Evolutionary conservation across 2,888 invertebrate genomes (phyloP).

Genomic region (Lasius fuliginosus): DNA sequence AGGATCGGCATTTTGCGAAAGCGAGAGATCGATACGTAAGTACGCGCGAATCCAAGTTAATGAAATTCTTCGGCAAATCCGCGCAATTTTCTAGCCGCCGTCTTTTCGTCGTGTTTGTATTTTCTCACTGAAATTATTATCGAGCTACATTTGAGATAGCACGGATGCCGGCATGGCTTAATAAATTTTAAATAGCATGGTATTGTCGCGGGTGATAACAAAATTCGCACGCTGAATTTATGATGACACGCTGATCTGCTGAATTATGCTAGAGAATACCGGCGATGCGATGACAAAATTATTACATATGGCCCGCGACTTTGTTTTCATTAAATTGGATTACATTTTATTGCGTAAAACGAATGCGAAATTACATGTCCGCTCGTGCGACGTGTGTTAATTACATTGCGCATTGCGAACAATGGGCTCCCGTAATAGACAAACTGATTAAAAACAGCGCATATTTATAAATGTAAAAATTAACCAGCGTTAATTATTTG

Average conservation of each 20-base stretch:
- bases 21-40: slow-evolving; percentile 21
- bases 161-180: slow-evolving; percentile 14
- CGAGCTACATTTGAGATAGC: neutral
- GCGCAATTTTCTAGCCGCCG: neutral
- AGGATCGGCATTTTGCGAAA: slow-evolving; percentile 10
- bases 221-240: slow-evolving; percentile 33
- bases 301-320: slow-evolving; percentile 44
- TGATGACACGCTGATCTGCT: slow-evolving; percentile 48
- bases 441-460: slow-evolving; percentile 49
- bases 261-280: slow-evolving; percentile 14
- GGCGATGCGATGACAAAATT: slow-evolving; percentile 48
- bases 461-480: slow-evolving; percentile 50
- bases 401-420: slow-evolving; percentile 45
- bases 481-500: slow-evolving; percentile 46
- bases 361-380: slow-evolving; percentile 50
- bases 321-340: slow-evolving; percentile 57
- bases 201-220: slow-evolving; percentile 31
- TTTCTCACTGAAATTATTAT: slow-evolving; percentile 20
- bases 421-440: slow-evolving; percentile 52
- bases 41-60: slow-evolving; percentile 11
- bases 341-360: slow-evolving; percentile 49
- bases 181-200: slow-evolving; percentile 50
- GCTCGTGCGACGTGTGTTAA: slow-evolving; percentile 43
- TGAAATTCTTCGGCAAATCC: slow-evolving; percentile 39
- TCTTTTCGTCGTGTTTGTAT: slow-evolving; percentile 1